A percentile compares a stretch with the other conserved stretches of the same genome.
Conservation (phyloP, 2,113 vertebrate species). For the Chaetodon auriga region DNA sequence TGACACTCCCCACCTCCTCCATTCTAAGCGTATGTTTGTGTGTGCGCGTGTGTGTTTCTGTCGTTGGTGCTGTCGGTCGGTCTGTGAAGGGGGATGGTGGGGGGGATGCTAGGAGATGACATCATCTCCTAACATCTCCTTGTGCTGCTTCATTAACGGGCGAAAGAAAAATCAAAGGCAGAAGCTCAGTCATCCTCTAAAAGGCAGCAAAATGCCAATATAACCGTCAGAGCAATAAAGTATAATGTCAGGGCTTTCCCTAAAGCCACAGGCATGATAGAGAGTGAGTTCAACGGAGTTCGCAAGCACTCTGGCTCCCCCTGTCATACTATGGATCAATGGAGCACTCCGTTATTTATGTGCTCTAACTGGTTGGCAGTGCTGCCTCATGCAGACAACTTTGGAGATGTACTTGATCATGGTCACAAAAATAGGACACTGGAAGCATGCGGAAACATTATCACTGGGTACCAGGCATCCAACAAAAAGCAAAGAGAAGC, state of each 20-base stretch:
- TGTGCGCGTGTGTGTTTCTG: constrained; percentile 44
- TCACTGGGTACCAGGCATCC: constrained; percentile 62
- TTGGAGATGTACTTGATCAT: constrained; percentile 74
- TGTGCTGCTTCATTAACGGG: constrained; percentile 74
- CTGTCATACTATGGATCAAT: constrained; percentile 78
- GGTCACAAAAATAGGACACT: constrained; percentile 66
- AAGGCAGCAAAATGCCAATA: constrained; percentile 81
- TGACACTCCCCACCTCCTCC: constrained; percentile 65
- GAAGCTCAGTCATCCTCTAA: constrained; percentile 75
- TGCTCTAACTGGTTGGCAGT: constrained; percentile 66
- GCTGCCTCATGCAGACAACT: constrained; percentile 67
- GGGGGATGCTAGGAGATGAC: constrained; percentile 69
- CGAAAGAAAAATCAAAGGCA: constrained; percentile 70
- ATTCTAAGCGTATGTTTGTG: constrained; percentile 49
- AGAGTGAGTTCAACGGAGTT: constrained; percentile 76
- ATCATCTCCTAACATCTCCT: constrained; percentile 75
- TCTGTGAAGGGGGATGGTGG: constrained; percentile 43
- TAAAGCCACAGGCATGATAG: constrained; percentile 69
- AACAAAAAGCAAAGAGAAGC: constrained; percentile 42
- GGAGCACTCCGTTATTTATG: constrained; percentile 78
- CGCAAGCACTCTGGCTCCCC: constrained; percentile 70
- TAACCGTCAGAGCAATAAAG: constrained; percentile 76
- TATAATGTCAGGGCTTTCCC: constrained; percentile 79
- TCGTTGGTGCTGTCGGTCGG: constrained; percentile 48
- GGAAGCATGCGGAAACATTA: constrained; percentile 67